Evolutionary conservation across 2,888 invertebrate genomes (phyloP), one percentile per base, ranked within the genome.

Genomic region (Archaeoteleia sp.): DNA sequence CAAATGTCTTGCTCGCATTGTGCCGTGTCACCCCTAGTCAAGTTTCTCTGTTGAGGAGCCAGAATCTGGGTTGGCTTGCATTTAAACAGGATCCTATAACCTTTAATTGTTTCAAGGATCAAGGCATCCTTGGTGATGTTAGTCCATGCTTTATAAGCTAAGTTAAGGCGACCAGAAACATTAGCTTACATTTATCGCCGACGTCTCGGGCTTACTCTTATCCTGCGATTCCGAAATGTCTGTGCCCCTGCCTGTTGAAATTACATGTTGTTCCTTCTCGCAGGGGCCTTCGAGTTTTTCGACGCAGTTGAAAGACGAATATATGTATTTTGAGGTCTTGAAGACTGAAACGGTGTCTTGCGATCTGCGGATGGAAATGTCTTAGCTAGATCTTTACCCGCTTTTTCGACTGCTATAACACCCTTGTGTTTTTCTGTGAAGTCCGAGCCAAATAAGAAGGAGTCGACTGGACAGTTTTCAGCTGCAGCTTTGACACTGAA

Each of bases 261-360:
- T 20, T 1, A 8, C 23, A 1, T 12, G 20, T 17, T 29, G 20
- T 27, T 14, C 15, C 29, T 48, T 25, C 46, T 34, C 13, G 2
- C 46, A 35, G 46, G 46, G 46, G 35, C 35, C 25, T 23, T 34
- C 23, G n/a, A 48, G 46, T 48, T 48, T 48, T n/a, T n/a, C n/a
- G n/a, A n/a, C n/a, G n/a, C n/a, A n/a, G n/a, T n/a, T n/a, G n/a
- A n/a, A n/a, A n/a, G n/a, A n/a, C 1, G 45, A 1, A 15, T 13
- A 15, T 15, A 3, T 5, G n/a, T 17, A 12, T 43, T 43, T 15
- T 15, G 3, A 3, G 7, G 14, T 45, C 15, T 45, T 29, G 7
- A 7, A 1, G 30, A 1, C 2, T 29, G 29, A n/a, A n/a, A 1
- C 2, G 29, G 7, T n/a, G n/a, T n/a, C n/a, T n/a, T n/a, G n/a